These are phyloP conservation scores for Diadophis punctatus DNA, from an alignment of 2,113 vertebrate species.

Conservation along the genomic window DNA sequence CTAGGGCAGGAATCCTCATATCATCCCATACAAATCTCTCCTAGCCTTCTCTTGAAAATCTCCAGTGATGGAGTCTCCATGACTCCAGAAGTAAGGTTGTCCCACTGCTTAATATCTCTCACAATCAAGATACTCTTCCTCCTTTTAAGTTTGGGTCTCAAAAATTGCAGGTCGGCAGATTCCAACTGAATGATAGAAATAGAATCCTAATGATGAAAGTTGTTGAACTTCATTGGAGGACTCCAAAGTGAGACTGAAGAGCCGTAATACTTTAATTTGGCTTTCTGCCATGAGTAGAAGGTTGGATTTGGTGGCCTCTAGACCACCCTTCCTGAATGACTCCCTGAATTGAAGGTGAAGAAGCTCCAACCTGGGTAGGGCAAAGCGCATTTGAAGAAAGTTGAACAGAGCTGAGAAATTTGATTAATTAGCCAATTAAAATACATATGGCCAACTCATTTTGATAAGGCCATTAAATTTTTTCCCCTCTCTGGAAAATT, in stretches of 20 bases:
- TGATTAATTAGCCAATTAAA: constrained; percentile 26
- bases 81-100: neutral
- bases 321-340: neutral
- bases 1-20: neutral
- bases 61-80: neutral
- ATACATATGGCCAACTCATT: constrained; percentile 1
- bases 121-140: neutral
- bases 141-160: neutral
- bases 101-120: neutral
- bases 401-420: constrained; percentile 1
- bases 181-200: neutral
- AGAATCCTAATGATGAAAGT: neutral
- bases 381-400: neutral
- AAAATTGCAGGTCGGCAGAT: neutral
- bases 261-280: neutral
- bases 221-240: neutral
- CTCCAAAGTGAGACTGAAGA: neutral
- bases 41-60: neutral
- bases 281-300: neutral
- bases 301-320: neutral
- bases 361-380: neutral
- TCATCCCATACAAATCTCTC: neutral
- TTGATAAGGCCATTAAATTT: neutral
- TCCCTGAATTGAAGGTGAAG: neutral
- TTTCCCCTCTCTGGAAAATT: neutral